These are phyloP conservation scores for Phengaris alcon DNA, from an alignment of 2,888 invertebrate genomes.

Conservation along the genomic window DNA sequence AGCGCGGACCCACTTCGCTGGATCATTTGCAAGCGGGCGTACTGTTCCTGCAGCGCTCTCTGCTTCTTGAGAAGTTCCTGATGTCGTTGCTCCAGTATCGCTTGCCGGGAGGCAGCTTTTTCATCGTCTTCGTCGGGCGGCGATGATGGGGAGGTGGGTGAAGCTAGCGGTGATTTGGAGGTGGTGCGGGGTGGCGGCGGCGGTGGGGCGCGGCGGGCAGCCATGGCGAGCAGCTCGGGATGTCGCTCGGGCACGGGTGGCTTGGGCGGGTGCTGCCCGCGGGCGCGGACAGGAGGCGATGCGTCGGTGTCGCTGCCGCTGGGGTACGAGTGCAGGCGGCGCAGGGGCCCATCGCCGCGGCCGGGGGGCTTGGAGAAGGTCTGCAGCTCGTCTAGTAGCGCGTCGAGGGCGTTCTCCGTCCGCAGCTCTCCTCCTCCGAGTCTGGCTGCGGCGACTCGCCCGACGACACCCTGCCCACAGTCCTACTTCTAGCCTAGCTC, in stretches of 20 bases:
- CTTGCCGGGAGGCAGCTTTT: conserved; percentile 76
- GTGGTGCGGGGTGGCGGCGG: conserved; percentile 96
- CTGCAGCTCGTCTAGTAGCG: conserved; percentile 95
- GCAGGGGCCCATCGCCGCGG: conserved; percentile 77
- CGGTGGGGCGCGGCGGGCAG: conserved; percentile 87
- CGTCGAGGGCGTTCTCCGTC: conserved; percentile 98
- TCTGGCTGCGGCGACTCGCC: conserved; percentile 51
- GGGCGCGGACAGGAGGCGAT: conserved; percentile 85
- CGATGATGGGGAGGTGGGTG: conserved; percentile 87
- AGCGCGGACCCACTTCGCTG: conserved; percentile 87
- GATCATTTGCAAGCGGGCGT: conserved; percentile 91
- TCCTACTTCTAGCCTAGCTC: conserved; percentile 64
- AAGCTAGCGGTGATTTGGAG: conserved; percentile 91
- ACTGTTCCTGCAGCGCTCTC: conserved; percentile 93
- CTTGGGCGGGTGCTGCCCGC: conserved; percentile 80
- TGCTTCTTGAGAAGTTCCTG: conserved; percentile 93
- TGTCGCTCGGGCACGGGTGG: conserved; percentile 92
- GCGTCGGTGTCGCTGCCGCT: conserved; percentile 91
- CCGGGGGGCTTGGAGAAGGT: conserved; percentile 88
- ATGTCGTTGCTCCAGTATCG: conserved; percentile 90
- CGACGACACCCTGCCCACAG: conserved; percentile 68
- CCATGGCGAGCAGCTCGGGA: conserved; percentile 86
- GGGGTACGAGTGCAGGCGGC: conserved; percentile 90
- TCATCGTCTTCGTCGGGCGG: conserved; percentile 76
- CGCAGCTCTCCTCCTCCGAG: conserved; percentile 69